Conservation (phyloP, 2,888 invertebrate species). For the Isoperla grammatica region DNA sequence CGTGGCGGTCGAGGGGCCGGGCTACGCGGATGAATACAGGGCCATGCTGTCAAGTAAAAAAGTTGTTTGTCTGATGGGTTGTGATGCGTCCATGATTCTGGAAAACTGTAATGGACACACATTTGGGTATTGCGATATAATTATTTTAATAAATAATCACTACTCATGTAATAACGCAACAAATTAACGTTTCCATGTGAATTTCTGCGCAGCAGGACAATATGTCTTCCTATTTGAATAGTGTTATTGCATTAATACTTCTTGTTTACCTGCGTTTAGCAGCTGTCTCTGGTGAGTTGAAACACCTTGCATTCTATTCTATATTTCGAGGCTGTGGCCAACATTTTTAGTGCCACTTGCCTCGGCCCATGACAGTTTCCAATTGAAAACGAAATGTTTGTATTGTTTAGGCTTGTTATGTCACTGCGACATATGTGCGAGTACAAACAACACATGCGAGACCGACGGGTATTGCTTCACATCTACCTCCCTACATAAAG, state of each 20-base stretch:
- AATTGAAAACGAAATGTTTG: background rate
- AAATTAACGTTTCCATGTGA: slow-evolving; percentile 20
- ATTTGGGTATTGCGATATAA: slow-evolving; percentile 7
- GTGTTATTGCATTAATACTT: slow-evolving; percentile 23
- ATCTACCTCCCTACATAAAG: slow-evolving; percentile 60
- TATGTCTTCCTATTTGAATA: slow-evolving; percentile 29
- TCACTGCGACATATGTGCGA: slow-evolving; percentile 72
- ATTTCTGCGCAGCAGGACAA: slow-evolving; percentile 18
- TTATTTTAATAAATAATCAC: background rate
- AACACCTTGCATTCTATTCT: background rate
- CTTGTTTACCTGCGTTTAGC: slow-evolving; percentile 28
- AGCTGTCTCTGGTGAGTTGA: slow-evolving; percentile 27
- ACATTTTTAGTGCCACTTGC: too few relatives aligned
- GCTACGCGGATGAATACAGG: slow-evolving; percentile 14
- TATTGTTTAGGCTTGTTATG: slow-evolving; percentile 65
- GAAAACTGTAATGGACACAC: slow-evolving; percentile 14
- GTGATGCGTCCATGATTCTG: slow-evolving; percentile 19
- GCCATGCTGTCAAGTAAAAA: slow-evolving; percentile 19
- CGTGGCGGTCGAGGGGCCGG: background rate
- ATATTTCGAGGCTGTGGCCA: background rate
- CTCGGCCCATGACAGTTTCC: too few relatives aligned
- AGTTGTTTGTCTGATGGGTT: slow-evolving; percentile 18
- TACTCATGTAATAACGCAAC: too few relatives aligned
- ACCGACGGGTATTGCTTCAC: slow-evolving; percentile 88
- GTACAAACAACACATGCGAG: slow-evolving; percentile 73